These are phyloP conservation scores for Gallinago media DNA, from an alignment of 2,113 vertebrate species.

Conservation along the genomic window DNA sequence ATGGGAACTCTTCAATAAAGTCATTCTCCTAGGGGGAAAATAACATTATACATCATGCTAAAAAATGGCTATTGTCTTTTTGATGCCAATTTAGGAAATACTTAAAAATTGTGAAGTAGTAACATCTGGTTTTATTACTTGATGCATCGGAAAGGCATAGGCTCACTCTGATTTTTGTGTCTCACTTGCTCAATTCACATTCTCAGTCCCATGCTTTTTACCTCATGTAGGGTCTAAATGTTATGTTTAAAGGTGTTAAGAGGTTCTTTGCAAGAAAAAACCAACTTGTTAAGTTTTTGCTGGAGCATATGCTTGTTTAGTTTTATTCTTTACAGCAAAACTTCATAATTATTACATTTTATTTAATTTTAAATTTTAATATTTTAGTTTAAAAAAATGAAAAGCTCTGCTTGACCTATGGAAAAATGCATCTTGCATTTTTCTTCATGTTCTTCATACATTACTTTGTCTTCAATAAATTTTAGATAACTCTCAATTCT, in stretches of 20 bases:
- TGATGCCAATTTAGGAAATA: slow-evolving; percentile 23
- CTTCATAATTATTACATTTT: background rate
- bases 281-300: background rate
- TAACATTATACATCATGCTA: slow-evolving; percentile 40
- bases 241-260: background rate
- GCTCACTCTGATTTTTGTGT: background rate
- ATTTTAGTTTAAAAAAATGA: too few relatives aligned
- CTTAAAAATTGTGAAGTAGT: slow-evolving; percentile 1
- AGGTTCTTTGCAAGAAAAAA: background rate
- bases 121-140: slow-evolving; percentile 34
- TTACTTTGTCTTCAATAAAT: background rate
- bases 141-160: background rate
- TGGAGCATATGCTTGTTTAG: background rate
- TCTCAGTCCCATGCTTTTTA: background rate
- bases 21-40: background rate
- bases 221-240: background rate
- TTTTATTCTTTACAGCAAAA: background rate
- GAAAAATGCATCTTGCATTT: background rate
- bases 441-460: background rate
- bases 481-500: background rate
- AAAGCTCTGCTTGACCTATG: background rate
- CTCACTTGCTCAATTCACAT: background rate
- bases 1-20: slow-evolving; percentile 47
- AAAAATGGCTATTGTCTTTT: slow-evolving; percentile 50
- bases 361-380: too few relatives aligned